A percentile compares a stretch with the other conserved stretches of the same genome.
Conservation (phyloP, 2,113 vertebrate genomes). For the Helogale parvula region DNA sequence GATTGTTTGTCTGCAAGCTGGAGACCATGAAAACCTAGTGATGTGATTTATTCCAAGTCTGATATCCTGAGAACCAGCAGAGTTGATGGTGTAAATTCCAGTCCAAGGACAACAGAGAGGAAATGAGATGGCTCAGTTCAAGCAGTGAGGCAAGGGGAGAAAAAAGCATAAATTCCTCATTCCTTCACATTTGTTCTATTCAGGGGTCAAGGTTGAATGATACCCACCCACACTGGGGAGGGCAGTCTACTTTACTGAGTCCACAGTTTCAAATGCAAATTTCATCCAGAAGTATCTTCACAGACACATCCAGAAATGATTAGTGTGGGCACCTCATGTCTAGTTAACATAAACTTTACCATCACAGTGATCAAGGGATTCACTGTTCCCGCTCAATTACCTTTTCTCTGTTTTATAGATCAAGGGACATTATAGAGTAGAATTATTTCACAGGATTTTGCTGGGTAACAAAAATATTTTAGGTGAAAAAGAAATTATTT, state of each 20-base stretch:
- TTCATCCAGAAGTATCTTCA: background rate
- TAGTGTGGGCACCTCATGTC: background rate
- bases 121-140: background rate
- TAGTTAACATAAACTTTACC: background rate
- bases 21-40: too few relatives aligned
- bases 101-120: background rate
- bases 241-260: background rate
- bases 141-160: rapidly evolving
- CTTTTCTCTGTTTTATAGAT: background rate
- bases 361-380: background rate
- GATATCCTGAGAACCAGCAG: too few relatives aligned
- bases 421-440: background rate
- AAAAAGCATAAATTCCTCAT: background rate
- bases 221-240: background rate
- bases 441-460: background rate
- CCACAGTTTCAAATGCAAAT: background rate
- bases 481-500: background rate
- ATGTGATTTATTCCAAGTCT: too few relatives aligned
- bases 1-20: too few relatives aligned
- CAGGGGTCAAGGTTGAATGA: background rate
- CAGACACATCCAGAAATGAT: background rate
- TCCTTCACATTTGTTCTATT: background rate
- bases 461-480: background rate
- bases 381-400: background rate
- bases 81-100: background rate